A percentile compares a stretch with the other conserved stretches of the same genome.
Evolutionary conservation across 2,797 vertebrate genomes (phyloP).

Genomic region (Eulemur mongoz): DNA sequence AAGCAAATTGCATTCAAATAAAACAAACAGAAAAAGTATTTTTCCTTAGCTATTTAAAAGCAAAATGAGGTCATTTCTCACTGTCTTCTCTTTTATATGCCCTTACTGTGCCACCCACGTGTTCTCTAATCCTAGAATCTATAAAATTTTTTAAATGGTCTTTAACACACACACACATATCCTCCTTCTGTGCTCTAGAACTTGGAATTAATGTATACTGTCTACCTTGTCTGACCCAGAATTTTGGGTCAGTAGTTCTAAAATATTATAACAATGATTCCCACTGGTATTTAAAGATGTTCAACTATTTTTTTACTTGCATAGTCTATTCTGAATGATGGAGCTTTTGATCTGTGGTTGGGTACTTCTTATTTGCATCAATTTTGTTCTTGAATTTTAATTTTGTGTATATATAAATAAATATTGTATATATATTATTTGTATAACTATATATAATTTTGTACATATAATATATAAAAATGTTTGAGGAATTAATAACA

Average conservation of each 20-base stretch:
- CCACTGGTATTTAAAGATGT: not conserved
- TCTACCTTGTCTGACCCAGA: not conserved
- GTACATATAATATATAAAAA: not conserved
- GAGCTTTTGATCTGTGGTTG: not conserved
- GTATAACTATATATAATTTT: not conserved
- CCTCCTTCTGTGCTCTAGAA: not conserved
- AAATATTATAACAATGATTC: not conserved
- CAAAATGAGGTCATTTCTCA: not conserved
- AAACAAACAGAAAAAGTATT: not conserved
- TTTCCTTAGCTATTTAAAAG: not conserved
- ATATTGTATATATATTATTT: not conserved
- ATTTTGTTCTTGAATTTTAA: not conserved
- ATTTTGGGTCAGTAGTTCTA: not conserved
- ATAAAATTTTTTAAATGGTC: not conserved
- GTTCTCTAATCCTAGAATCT: not conserved
- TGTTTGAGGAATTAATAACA: not conserved
- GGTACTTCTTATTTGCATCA: not conserved
- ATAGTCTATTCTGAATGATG: not conserved
- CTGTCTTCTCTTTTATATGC: not conserved
- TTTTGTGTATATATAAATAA: not conserved
- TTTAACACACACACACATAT: not conserved
- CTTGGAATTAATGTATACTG: not conserved
- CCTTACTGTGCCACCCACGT: not conserved
- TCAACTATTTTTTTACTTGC: not conserved
- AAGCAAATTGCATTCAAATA: slow-evolving; percentile 32